Conservation (phyloP, 1,140 invertebrate genomes). For the Pseudachorutes palmiensis region DNA sequence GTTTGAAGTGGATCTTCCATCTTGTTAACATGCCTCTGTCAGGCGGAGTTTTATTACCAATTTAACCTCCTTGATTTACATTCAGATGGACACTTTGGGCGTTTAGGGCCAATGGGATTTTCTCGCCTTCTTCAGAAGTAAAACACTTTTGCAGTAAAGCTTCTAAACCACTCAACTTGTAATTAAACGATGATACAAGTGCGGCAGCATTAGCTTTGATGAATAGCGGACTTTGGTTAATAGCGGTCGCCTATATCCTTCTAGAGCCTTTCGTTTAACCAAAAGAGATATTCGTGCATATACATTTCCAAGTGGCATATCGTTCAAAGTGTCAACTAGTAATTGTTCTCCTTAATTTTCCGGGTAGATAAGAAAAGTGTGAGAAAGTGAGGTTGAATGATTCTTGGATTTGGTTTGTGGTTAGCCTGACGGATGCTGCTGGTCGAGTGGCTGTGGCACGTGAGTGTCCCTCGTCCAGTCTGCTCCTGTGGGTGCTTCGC, state of each 20-base stretch:
- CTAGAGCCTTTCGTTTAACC: background rate
- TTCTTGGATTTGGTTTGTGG: background rate
- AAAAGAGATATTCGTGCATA: background rate
- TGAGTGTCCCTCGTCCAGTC: background rate
- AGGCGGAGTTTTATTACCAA: constrained; percentile 4
- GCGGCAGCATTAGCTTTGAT: background rate
- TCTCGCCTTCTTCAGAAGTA: background rate
- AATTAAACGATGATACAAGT: background rate
- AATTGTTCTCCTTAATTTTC: constrained; percentile 1
- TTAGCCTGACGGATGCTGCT: background rate
- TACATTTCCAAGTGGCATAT: background rate
- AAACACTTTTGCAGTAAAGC: background rate
- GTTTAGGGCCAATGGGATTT: background rate
- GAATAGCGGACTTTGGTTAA: background rate
- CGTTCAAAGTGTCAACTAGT: background rate
- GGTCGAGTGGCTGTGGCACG: constrained; percentile 11
- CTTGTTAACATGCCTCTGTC: background rate
- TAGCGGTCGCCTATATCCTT: background rate
- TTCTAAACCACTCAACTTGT: background rate
- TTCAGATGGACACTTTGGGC: background rate
- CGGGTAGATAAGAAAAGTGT: background rate
- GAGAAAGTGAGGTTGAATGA: background rate
- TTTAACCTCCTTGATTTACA: constrained; percentile 5
- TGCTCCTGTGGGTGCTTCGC: background rate
- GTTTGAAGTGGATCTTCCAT: background rate